Evolutionary conservation across 1,140 invertebrate genomes (phyloP), one percentile per base, ranked within the genome.

Genomic region (Neuroterus valhalla): DNA sequence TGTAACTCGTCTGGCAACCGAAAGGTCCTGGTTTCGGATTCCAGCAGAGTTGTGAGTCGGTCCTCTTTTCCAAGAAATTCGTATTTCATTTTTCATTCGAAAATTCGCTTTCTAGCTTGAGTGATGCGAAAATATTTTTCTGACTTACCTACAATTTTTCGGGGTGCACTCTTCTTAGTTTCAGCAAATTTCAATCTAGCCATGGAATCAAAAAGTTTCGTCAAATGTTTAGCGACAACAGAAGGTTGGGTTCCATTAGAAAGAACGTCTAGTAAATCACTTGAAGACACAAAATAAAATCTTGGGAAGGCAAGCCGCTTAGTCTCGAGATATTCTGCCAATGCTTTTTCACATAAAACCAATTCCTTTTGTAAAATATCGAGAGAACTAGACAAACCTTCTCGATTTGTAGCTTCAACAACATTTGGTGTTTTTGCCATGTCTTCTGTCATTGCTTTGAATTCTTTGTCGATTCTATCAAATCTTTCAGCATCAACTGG

Each of bases 231-330:
- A 15, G 94, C 93, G 5, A 97, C 95, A 74, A 96, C 90, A 83
- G 94, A 92, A 21, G 98, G 97, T 87, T 97, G 95, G 88, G 98
- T 98, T 74, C 97, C 98, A 90, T 98, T 99, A 6, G 97, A 98
- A 62, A 99, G 91, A 78, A 99, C 96, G 88, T 99, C 98, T 26
- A 99, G 89, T 43, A 99, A 90, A 92, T 99, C 98, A 70, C 96
- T 97, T n/a, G 96, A 97, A 15, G 97, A 98, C 3, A 99, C 96
- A 89, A 99, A 99, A 89, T 99, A 99, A 91, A 99, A 99, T 86
- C 96, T 92, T 23, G 98, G 98, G 91, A 99, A 99, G n/a, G 97
- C 96, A 45, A 98, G 91, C 84, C 98, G 92, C 89, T 99, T 99
- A 0, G 97, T 98, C 92, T 99, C 98, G 79, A 99, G 91, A 90